Conservation (phyloP, 2,888 invertebrate genomes). For the Halictus quadricinctus region DNA sequence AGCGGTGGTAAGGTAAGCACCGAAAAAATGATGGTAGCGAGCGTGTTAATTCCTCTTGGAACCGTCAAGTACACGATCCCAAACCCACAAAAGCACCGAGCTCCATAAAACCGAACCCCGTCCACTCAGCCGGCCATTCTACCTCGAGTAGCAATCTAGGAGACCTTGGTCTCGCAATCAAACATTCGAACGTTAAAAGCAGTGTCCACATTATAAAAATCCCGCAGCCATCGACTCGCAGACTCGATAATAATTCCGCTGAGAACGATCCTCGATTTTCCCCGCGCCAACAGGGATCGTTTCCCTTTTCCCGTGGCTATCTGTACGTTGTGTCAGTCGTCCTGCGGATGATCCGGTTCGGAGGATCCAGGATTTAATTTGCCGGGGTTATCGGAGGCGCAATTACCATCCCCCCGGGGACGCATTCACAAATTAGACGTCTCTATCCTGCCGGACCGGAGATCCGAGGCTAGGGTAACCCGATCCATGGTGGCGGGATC, state of each 20-base stretch:
- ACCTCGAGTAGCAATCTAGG: background rate
- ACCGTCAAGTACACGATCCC: background rate
- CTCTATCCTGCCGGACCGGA: constrained; percentile 42
- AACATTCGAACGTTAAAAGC: background rate
- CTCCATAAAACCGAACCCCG: background rate
- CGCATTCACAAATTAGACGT: constrained; percentile 57
- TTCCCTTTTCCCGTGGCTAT: background rate
- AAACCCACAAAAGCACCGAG: too few species aligned
- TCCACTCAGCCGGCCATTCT: background rate
- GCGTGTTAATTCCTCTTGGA: background rate
- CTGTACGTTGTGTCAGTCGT: background rate
- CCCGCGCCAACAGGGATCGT: background rate
- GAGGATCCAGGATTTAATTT: constrained; percentile 20
- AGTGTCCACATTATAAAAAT: background rate
- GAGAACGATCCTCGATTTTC: background rate
- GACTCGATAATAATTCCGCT: background rate
- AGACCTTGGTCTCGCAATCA: background rate
- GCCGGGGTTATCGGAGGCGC: constrained; percentile 27
- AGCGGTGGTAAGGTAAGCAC: background rate
- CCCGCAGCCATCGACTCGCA: background rate
- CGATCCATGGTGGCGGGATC: constrained; percentile 43
- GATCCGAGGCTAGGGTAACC: constrained; percentile 40
- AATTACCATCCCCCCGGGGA: constrained; percentile 20
- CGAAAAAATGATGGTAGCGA: background rate
- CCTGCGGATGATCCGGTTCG: constrained; percentile 1